A percentile compares a stretch with the other conserved stretches of the same genome.
These are phyloP conservation scores for Ceuthmochares aereus DNA, from an alignment of 2,113 vertebrate species.

Conservation along the genomic window DNA sequence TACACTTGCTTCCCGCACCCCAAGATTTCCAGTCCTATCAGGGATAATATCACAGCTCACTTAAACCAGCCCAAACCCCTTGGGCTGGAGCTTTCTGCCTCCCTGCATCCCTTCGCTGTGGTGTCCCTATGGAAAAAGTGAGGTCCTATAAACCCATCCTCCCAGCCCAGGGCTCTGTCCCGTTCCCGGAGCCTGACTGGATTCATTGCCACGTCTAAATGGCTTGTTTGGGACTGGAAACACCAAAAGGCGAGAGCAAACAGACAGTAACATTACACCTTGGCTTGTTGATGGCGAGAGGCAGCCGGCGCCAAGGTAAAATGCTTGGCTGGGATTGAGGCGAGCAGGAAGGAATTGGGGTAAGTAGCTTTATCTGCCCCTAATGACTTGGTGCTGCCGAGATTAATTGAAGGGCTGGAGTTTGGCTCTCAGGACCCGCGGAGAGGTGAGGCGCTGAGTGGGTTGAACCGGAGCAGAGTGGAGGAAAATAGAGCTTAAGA, in stretches of 20 bases:
- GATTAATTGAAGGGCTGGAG: neutral
- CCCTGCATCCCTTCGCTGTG: rapidly evolving
- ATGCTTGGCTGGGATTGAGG: conserved; percentile 82
- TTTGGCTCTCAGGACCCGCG: neutral
- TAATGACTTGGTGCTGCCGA: neutral
- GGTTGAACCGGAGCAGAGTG: rapidly evolving
- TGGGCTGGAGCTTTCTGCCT: neutral
- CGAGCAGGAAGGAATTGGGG: conserved; percentile 60
- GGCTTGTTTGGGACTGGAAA: conserved; percentile 35
- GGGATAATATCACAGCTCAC: rapidly evolving
- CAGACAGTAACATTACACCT: conserved; percentile 86
- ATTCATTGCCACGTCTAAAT: conserved; percentile 24
- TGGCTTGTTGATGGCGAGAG: conserved; percentile 79
- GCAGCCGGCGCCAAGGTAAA: conserved; percentile 79
- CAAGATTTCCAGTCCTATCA: rapidly evolving
- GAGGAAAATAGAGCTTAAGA: rapidly evolving
- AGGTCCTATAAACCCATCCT: neutral
- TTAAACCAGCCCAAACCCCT: neutral
- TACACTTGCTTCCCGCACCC: neutral
- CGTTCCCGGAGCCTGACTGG: rapidly evolving
- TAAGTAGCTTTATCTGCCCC: conserved; percentile 11
- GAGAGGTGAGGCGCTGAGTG: neutral
- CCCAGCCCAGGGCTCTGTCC: rapidly evolving
- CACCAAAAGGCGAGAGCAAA: conserved; percentile 80
- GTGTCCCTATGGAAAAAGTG: rapidly evolving